phyloP scores from a whole-genome alignment of 2,888 invertebrate genomes.

The Cheilosia soror region DNA sequence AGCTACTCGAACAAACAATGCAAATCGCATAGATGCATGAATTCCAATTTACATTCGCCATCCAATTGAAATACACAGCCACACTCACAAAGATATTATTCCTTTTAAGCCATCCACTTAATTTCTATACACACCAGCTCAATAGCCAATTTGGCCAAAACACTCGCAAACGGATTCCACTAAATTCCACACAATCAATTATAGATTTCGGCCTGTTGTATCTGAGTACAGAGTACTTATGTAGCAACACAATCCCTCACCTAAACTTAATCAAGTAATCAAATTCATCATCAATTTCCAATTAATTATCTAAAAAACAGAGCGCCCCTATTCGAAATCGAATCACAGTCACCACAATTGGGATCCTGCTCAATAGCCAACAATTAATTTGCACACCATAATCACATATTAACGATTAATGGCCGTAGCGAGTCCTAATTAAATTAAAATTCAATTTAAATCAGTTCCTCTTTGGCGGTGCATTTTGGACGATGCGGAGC shows the following conservation, averaged over 20 bases:
- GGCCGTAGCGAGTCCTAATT: constrained; percentile 69
- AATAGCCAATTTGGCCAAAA: constrained; percentile 10
- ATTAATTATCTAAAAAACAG: constrained; percentile 55
- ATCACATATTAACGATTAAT: constrained; percentile 75
- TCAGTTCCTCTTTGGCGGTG: constrained; percentile 40
- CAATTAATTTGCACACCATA: constrained; percentile 74
- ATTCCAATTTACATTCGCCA: constrained; percentile 21
- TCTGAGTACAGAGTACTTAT: constrained; percentile 42
- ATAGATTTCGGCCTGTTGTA: constrained; percentile 55
- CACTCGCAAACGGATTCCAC: constrained; percentile 61
- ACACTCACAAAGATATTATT: constrained; percentile 24
- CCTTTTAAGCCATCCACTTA: constrained; percentile 54
- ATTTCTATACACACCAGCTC: constrained; percentile 42
- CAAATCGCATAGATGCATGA: not conserved
- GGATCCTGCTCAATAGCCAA: constrained; percentile 69
- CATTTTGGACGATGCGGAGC: constrained; percentile 2
- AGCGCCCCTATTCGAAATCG: constrained; percentile 14
- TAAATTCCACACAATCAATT: constrained; percentile 61
- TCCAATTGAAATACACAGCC: constrained; percentile 21
- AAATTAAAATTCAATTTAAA: constrained; percentile 74
- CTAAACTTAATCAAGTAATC: constrained; percentile 67
- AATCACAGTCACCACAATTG: constrained; percentile 37
- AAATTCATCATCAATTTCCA: constrained; percentile 66
- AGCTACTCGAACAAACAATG: constrained; percentile 9
- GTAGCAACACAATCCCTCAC: constrained; percentile 15